Conservation (phyloP, 2,113 vertebrate genomes). For the Esox niger region DNA sequence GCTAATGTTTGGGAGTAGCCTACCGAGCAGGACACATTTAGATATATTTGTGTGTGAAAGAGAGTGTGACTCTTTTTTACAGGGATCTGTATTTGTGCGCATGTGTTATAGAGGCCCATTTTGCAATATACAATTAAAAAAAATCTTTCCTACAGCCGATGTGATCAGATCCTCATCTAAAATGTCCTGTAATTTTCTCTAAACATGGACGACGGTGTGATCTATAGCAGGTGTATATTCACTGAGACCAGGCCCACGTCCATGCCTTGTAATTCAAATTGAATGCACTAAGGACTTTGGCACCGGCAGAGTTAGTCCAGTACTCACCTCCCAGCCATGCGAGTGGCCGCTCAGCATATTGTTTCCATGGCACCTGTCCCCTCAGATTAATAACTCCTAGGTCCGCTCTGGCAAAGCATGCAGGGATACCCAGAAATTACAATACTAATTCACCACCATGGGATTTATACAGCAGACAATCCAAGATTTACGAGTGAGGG, state of each 20-base stretch:
- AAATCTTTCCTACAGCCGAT: not conserved
- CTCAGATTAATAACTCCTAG: slow-evolving; percentile 65
- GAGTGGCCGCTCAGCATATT: slow-evolving; percentile 52
- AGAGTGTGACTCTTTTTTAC: no score
- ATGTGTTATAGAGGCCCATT: no score
- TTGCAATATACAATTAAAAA: no score
- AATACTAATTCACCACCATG: slow-evolving; percentile 66
- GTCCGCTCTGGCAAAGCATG: slow-evolving; percentile 56
- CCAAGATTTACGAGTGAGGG: slow-evolving; percentile 60
- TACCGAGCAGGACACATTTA: no score
- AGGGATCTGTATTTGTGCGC: no score
- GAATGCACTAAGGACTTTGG: slow-evolving; percentile 54
- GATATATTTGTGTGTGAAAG: no score
- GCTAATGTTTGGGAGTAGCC: no score
- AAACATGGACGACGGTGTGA: slow-evolving; percentile 9
- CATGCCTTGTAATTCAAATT: slow-evolving; percentile 60
- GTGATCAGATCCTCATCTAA: slow-evolving; percentile 6
- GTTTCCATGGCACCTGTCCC: slow-evolving; percentile 66
- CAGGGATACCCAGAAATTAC: slow-evolving; percentile 65
- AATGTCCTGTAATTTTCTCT: slow-evolving; percentile 17
- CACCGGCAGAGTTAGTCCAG: slow-evolving; percentile 50
- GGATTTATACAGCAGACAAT: slow-evolving; percentile 61
- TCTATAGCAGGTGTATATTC: slow-evolving; percentile 30
- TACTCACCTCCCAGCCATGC: slow-evolving; percentile 39
- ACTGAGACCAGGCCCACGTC: slow-evolving; percentile 45